These are phyloP conservation scores for Kryptolebias ocellatus DNA, from an alignment of 2,797 vertebrate genomes.

Conservation along the genomic window DNA sequence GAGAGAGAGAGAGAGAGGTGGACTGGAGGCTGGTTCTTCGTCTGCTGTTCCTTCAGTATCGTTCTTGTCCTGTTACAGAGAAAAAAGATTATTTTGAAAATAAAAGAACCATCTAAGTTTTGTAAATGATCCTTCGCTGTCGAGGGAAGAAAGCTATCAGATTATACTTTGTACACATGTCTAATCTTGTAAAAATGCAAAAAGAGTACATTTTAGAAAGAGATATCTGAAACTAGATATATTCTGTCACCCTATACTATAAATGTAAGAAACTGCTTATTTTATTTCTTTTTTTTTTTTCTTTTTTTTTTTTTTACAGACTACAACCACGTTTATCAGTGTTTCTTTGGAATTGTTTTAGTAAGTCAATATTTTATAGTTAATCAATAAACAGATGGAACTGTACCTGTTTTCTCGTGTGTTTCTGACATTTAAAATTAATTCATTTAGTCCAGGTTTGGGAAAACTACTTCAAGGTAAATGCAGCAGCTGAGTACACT, in stretches of 20 bases:
- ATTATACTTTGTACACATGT: conserved; percentile 86
- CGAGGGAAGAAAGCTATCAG: conserved; percentile 72
- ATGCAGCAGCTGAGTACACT: too few relatives aligned
- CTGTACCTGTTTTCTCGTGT: conserved; percentile 45
- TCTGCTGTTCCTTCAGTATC: conserved; percentile 84
- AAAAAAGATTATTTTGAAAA: conserved; percentile 83
- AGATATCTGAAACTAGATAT: conserved; percentile 69
- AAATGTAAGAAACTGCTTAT: conserved; percentile 74
- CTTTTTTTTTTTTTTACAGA: conserved; percentile 80
- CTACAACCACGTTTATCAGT: conserved; percentile 83
- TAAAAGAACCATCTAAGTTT: conserved; percentile 83
- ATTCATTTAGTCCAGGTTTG: too few relatives aligned
- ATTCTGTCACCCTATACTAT: conserved; percentile 79
- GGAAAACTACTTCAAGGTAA: too few relatives aligned
- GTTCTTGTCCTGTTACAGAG: conserved; percentile 82
- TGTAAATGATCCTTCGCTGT: conserved; percentile 84
- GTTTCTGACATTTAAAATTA: not conserved
- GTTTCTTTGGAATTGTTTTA: conserved; percentile 86
- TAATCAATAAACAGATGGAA: conserved; percentile 85
- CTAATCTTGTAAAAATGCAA: conserved; percentile 83
- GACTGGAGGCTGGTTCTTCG: conserved; percentile 88
- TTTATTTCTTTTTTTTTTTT: conserved; percentile 75
- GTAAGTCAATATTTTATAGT: conserved; percentile 87
- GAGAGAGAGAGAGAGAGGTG: conserved; percentile 71
- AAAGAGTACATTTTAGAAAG: conserved; percentile 76